Evolutionary conservation across 1,140 invertebrate genomes (phyloP), one percentile per base, ranked within the genome.

Genomic region (Sesamia nonagrioides): DNA sequence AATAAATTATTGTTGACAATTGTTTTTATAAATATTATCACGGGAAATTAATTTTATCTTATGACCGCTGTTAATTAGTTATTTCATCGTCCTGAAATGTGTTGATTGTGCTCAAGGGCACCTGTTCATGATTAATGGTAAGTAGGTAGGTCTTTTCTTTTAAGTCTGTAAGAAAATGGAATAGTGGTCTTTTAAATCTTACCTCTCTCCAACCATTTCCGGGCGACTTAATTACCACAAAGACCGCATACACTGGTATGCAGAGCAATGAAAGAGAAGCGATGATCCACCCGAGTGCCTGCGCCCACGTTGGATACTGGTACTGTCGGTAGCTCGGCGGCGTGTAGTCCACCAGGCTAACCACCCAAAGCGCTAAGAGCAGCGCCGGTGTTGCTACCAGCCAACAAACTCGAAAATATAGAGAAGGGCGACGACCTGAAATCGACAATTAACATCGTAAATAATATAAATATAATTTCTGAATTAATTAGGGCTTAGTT

Each of bases 361-460:
- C 97, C 37, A 98, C 96, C 98, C 98, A 98, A 17, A 99, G 96
- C 61, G 97, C 96, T 96, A 98, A 96, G 77, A 99, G 97, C 18
- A 98, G 93, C 17, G 97, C 93, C 18, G 98, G 98, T 15, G 98
- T 96, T 0, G 97, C 96, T 66, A 98, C 94, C 15, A 97, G 95
- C 98, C 98, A 99, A 88, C 98, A 98, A 79, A 97, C 97, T 79
- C 97, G 96, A 86, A 98, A 97, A 92, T 98, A 99, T 4, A 97
- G 87, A 0, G 97, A 97, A 0, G 98, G 98, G 71, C 96, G 92
- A 17, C 95, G 95, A 79, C 93, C 93, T 95, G 84, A 8, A 88
- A 86, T 21, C 13, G 15, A 9, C 11, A 50, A 42, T 5, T 9
- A 21, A 66, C 0, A 21, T 60, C 4, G 27, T 27, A 1, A 27